A percentile compares a stretch with the other conserved stretches of the same genome.
Conservation (phyloP, 2,797 vertebrate species). For the Manis javanica region DNA sequence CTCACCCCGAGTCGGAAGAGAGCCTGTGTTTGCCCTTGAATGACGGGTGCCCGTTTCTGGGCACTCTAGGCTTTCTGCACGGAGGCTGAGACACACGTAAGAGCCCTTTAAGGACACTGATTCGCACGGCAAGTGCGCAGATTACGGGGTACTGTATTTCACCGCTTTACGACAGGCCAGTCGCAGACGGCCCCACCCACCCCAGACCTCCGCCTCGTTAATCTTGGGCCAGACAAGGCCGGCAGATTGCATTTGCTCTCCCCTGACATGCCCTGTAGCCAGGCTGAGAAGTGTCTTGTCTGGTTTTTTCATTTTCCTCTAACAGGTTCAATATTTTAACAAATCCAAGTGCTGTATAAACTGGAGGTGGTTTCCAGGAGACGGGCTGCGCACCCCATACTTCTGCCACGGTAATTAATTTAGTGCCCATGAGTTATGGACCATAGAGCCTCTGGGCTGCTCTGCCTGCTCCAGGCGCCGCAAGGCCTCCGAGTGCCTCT, state of each 20-base stretch:
- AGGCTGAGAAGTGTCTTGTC: background rate
- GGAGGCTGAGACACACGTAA: conserved; percentile 20
- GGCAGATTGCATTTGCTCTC: accelerated
- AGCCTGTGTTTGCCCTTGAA: conserved; percentile 52
- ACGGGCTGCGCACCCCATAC: background rate
- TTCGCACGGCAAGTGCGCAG: conserved; percentile 74
- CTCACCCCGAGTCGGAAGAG: background rate
- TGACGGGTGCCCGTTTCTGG: conserved; percentile 63
- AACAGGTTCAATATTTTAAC: conserved; percentile 8
- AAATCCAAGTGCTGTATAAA: background rate
- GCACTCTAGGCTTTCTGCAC: conserved; percentile 37
- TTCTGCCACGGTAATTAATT: background rate
- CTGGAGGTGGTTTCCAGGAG: conserved; percentile 3
- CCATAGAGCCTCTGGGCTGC: accelerated
- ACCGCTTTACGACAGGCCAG: background rate
- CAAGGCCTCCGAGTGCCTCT: background rate
- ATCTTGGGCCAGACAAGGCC: background rate
- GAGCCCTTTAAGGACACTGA: conserved; percentile 71
- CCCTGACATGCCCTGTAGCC: accelerated
- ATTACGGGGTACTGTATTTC: background rate
- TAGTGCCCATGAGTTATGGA: background rate
- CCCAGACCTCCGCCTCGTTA: accelerated
- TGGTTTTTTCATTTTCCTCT: conserved; percentile 25
- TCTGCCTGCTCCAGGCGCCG: accelerated
- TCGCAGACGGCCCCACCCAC: background rate